phyloP scores from a whole-genome alignment of 2,797 vertebrate species.

The Natrix natrix region DNA sequence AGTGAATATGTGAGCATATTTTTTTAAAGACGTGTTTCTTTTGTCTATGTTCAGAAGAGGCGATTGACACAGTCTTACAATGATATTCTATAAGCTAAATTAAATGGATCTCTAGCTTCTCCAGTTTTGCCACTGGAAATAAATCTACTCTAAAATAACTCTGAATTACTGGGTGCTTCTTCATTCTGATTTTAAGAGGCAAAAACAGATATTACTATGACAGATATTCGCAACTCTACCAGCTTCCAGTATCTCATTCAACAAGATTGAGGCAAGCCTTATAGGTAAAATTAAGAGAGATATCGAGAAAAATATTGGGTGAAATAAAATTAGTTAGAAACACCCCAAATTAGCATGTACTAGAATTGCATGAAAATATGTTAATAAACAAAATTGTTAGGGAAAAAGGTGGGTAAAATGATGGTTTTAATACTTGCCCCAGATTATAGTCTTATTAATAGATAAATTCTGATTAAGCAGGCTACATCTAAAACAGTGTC shows the following conservation, averaged over 20 bases:
- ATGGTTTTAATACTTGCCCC: not conserved
- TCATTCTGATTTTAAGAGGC: not conserved
- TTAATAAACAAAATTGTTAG: not conserved
- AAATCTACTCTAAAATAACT: not conserved
- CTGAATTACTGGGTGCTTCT: not conserved
- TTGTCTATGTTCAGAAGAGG: not conserved
- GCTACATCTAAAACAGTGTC: not conserved
- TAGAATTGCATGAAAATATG: not conserved
- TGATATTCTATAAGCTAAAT: not conserved
- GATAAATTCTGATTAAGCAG: not conserved
- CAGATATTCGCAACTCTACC: not conserved
- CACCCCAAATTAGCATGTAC: not conserved
- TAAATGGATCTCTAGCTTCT: not conserved
- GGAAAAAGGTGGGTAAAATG: not conserved
- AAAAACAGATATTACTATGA: not conserved
- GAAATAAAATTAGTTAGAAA: not conserved
- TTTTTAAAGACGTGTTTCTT: not conserved
- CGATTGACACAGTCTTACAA: not conserved
- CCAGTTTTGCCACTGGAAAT: not conserved
- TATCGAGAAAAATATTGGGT: not conserved
- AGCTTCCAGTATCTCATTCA: not conserved
- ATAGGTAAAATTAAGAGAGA: not conserved
- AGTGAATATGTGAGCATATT: not conserved
- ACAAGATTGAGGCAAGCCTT: not conserved
- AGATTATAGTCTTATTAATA: not conserved